Evolutionary conservation across 2,113 vertebrate species (phyloP).

Genomic region (Paracanthobrama guichenoti): DNA sequence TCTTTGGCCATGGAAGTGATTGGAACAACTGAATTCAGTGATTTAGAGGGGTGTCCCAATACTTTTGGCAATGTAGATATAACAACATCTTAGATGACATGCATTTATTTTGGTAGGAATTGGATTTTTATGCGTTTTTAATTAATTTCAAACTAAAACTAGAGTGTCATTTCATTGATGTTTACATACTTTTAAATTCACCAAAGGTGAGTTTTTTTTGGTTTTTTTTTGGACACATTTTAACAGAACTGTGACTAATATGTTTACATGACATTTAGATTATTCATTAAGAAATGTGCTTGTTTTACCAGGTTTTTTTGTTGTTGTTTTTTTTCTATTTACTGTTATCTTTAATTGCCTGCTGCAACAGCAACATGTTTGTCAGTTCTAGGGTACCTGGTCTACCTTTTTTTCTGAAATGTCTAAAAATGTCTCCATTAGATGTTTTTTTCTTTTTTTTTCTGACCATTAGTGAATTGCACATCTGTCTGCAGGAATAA

Average conservation of each 20-base stretch:
- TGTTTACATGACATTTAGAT: too few species aligned
- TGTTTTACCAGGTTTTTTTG: not conserved
- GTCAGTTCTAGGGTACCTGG: not conserved
- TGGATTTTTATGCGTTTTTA: not conserved
- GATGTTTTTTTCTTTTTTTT: not conserved
- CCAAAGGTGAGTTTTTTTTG: too few species aligned
- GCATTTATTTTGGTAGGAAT: not conserved
- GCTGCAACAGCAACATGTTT: not conserved
- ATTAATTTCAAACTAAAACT: not conserved
- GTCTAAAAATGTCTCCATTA: not conserved
- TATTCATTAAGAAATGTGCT: not conserved
- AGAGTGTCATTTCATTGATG: not conserved
- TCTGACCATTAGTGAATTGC: not conserved
- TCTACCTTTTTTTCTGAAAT: not conserved
- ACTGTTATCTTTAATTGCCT: not conserved
- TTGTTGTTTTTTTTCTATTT: not conserved
- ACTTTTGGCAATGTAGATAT: too few species aligned
- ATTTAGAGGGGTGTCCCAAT: too few species aligned
- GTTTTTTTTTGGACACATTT: too few species aligned
- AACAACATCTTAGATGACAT: too few species aligned
- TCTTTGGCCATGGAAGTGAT: too few species aligned
- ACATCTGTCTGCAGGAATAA: not conserved
- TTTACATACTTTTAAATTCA: too few species aligned
- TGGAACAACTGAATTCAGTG: too few species aligned
- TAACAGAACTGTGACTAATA: not conserved